These are phyloP conservation scores for Adelosebastes latens DNA, from an alignment of 2,797 vertebrate genomes.

Conservation along the genomic window DNA sequence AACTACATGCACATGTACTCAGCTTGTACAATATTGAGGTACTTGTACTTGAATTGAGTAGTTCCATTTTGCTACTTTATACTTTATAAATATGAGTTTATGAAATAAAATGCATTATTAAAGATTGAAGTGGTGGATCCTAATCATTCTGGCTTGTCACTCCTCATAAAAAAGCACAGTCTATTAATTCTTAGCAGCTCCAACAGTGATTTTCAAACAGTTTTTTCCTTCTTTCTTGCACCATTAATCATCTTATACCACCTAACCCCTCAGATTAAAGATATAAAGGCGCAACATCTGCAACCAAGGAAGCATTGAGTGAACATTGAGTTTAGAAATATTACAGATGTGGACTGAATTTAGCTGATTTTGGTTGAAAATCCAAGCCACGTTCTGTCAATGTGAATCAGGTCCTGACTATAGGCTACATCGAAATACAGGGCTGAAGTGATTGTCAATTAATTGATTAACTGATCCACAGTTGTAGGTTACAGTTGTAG, in stretches of 20 bases:
- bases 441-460: not conserved
- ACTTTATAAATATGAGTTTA: not conserved
- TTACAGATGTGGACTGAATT: not conserved
- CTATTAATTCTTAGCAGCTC: no score
- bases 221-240: not conserved
- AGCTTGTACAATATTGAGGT: not conserved
- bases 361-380: not conserved
- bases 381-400: not conserved
- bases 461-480: not conserved
- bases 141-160: not conserved
- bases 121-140: not conserved
- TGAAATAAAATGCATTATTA: not conserved
- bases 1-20: not conserved
- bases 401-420: not conserved
- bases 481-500: no score
- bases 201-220: not conserved
- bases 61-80: not conserved
- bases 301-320: not conserved
- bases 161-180: not conserved
- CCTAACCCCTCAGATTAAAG: not conserved
- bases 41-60: not conserved
- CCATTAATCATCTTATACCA: not conserved
- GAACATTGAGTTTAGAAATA: not conserved
- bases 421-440: not conserved
- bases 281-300: not conserved